These are phyloP conservation scores for Meriones psammophilus DNA, from an alignment of 2,797 vertebrate species.

Conservation along the genomic window DNA sequence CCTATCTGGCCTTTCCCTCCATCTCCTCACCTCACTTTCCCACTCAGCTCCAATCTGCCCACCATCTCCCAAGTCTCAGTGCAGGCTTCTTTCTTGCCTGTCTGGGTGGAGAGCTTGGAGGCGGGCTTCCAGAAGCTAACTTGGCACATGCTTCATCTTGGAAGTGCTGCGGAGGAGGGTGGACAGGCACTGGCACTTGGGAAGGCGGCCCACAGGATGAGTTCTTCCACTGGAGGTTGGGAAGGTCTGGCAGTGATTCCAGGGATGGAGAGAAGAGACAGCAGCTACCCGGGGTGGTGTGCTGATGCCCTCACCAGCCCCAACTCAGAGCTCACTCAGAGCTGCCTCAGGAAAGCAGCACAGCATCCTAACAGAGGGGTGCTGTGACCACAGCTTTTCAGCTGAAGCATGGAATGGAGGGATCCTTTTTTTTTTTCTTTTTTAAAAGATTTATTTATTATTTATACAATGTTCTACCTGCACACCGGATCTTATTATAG, in stretches of 20 bases:
- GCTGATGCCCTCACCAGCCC: neutral
- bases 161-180: neutral
- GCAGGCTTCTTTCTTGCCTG: neutral
- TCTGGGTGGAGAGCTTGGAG: neutral
- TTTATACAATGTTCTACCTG: no score
- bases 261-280: neutral
- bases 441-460: no score
- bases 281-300: neutral
- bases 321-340: neutral
- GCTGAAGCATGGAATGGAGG: neutral
- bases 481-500: no score
- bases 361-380: neutral
- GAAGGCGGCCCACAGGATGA: neutral
- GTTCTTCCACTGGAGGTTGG: neutral
- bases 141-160: neutral
- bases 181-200: no score
- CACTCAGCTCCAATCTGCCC: rapidly evolving
- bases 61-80: neutral
- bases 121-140: neutral
- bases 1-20: neutral
- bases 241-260: neutral
- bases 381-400: neutral
- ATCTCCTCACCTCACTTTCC: neutral
- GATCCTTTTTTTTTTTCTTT: no score
- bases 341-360: neutral